A percentile compares a stretch with the other conserved stretches of the same genome.
These are phyloP conservation scores for Gadopsis bispinosus DNA, from an alignment of 2,797 vertebrate genomes.

Conservation along the genomic window DNA sequence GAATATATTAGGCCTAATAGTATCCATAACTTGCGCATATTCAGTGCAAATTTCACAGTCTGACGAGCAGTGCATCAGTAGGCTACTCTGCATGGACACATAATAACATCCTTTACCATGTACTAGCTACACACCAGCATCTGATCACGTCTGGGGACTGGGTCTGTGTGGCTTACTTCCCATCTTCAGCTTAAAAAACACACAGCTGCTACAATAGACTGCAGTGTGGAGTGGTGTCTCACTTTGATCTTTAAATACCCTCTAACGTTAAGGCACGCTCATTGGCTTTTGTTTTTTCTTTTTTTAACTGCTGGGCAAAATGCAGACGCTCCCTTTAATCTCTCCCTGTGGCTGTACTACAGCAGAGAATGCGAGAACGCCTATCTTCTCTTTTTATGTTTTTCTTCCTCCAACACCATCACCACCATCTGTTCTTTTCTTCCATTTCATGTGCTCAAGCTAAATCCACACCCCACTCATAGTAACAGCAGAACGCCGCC, in stretches of 20 bases:
- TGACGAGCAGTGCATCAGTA: constrained; percentile 53
- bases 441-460: constrained; percentile 85
- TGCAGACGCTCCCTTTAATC: constrained; percentile 84
- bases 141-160: constrained; percentile 53
- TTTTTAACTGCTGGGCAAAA: constrained; percentile 66
- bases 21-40: neutral
- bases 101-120: constrained; percentile 65
- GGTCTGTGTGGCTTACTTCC: constrained; percentile 56
- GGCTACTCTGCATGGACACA: constrained; percentile 59
- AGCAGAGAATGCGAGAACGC: constrained; percentile 78
- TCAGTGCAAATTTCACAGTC: constrained; percentile 53
- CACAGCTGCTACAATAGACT: constrained; percentile 74
- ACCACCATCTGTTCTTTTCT: constrained; percentile 88
- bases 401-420: constrained; percentile 74
- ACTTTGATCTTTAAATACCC: constrained; percentile 88
- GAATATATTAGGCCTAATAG: constrained; percentile 12
- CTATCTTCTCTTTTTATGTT: constrained; percentile 72
- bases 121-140: constrained; percentile 59
- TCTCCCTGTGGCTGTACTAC: constrained; percentile 56
- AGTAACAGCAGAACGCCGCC: constrained; percentile 81
- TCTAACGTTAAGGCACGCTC: constrained; percentile 84
- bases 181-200: constrained; percentile 62
- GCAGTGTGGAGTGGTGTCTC: constrained; percentile 78
- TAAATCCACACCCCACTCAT: constrained; percentile 85
- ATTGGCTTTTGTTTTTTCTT: constrained; percentile 78